Evolutionary conservation across 2,888 invertebrate species (phyloP).

Genomic region (Nematopogon swammerdamellus): DNA sequence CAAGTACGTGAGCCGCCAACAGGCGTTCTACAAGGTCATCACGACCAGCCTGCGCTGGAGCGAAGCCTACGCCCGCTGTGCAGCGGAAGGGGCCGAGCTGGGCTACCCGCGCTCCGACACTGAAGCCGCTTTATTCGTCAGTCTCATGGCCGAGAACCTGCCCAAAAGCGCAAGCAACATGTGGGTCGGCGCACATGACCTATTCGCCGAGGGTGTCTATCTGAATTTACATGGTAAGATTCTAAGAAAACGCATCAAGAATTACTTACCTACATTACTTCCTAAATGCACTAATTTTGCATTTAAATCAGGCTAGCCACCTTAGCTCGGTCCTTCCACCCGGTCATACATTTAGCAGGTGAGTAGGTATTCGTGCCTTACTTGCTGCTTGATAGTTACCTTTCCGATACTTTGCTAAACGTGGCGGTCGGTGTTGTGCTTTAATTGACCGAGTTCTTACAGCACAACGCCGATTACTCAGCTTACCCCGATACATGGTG

Average conservation of each 20-base stretch:
- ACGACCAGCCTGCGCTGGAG: background rate
- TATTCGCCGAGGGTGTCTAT: background rate
- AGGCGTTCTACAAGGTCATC: background rate
- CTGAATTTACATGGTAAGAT: background rate
- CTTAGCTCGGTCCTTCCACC: too few relatives aligned
- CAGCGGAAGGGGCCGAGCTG: background rate
- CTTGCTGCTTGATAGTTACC: too few relatives aligned
- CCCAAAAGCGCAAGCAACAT: background rate
- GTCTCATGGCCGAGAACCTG: background rate
- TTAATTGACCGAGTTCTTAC: too few relatives aligned
- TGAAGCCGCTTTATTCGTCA: background rate
- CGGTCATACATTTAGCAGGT: too few relatives aligned
- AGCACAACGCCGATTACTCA: too few relatives aligned
- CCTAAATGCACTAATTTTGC: too few relatives aligned
- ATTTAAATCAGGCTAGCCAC: too few relatives aligned
- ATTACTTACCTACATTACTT: background rate
- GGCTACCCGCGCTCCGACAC: background rate
- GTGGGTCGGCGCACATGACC: background rate
- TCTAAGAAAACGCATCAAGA: background rate
- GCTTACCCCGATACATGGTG: too few relatives aligned
- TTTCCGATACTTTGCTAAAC: too few relatives aligned
- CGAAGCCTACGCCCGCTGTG: background rate
- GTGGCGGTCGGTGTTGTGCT: too few relatives aligned
- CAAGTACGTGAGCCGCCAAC: background rate
- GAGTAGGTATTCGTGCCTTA: too few relatives aligned